phyloP scores from a whole-genome alignment of 2,888 invertebrate species.

The Melinaea marsaeus region DNA sequence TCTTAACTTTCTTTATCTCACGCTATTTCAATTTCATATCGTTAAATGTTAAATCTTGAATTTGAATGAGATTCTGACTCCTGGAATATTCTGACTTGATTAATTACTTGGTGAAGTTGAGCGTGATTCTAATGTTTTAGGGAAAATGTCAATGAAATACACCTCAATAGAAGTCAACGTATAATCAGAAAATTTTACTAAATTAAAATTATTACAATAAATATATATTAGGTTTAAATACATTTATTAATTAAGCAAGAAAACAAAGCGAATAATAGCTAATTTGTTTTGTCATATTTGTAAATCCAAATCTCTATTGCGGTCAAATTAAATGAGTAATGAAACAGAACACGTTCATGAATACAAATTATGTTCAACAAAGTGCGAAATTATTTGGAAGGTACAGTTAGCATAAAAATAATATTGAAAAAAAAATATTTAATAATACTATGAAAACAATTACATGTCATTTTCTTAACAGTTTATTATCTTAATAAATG shows the following conservation, averaged over 20 bases:
- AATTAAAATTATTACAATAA: too few species aligned
- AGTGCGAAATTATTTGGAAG: neutral
- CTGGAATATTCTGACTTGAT: neutral
- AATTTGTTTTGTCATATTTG: neutral
- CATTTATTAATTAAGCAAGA: too few species aligned
- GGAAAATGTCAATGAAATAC: neutral
- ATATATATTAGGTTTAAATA: too few species aligned
- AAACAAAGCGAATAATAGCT: too few species aligned
- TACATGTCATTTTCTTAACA: too few species aligned
- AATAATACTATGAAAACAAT: too few species aligned
- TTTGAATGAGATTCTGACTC: constrained; percentile 3
- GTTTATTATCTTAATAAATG: too few species aligned
- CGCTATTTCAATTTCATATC: neutral
- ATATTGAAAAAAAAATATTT: too few species aligned
- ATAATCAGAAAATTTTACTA: neutral
- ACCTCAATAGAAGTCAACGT: neutral
- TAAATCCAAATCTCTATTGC: neutral
- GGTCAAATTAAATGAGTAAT: neutral
- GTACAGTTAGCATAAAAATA: too few species aligned
- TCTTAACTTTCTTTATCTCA: neutral
- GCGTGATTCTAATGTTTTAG: neutral
- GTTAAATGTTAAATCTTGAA: constrained; percentile 1
- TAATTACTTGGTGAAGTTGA: neutral
- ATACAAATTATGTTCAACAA: neutral
- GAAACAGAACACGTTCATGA: neutral